A percentile compares a stretch with the other conserved stretches of the same genome.
Conservation (phyloP, 2,797 vertebrate genomes). For the Cossypha heuglini region DNA sequence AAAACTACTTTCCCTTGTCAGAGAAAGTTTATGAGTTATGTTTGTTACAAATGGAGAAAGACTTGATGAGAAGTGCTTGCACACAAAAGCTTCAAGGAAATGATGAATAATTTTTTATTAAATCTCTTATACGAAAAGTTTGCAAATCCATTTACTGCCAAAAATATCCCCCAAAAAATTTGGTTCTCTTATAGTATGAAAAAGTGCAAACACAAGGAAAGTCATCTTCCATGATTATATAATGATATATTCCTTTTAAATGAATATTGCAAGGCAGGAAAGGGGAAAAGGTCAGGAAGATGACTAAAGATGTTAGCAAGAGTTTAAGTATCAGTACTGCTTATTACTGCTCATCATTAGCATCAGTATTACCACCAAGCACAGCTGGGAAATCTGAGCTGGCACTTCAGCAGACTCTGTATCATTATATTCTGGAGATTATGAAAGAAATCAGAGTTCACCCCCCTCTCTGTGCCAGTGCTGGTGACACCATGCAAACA, state of each 20-base stretch:
- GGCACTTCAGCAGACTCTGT: slow-evolving; percentile 1
- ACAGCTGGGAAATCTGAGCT: background rate
- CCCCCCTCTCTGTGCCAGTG: background rate
- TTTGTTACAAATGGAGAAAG: slow-evolving; percentile 41
- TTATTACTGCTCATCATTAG: background rate
- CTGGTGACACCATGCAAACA: background rate
- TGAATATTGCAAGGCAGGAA: background rate
- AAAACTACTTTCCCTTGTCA: slow-evolving; percentile 39
- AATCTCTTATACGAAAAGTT: slow-evolving; percentile 29
- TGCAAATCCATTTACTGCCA: background rate
- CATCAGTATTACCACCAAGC: background rate
- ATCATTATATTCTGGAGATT: background rate
- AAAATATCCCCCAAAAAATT: background rate
- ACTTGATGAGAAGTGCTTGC: slow-evolving; percentile 11
- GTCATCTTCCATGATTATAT: background rate
- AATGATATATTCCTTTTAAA: slow-evolving; percentile 15
- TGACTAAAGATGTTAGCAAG: slow-evolving; percentile 1
- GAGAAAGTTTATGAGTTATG: slow-evolving; percentile 37
- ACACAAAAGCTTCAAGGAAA: slow-evolving; percentile 41
- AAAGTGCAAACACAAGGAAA: slow-evolving; percentile 15
- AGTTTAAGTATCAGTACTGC: background rate
- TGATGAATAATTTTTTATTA: slow-evolving; percentile 30
- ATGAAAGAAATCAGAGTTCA: slow-evolving; percentile 24
- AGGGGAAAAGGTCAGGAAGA: slow-evolving; percentile 21
- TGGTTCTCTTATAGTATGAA: background rate